Evolutionary conservation across 2,888 invertebrate species (phyloP).

Genomic region (Nebria brevicollis): DNA sequence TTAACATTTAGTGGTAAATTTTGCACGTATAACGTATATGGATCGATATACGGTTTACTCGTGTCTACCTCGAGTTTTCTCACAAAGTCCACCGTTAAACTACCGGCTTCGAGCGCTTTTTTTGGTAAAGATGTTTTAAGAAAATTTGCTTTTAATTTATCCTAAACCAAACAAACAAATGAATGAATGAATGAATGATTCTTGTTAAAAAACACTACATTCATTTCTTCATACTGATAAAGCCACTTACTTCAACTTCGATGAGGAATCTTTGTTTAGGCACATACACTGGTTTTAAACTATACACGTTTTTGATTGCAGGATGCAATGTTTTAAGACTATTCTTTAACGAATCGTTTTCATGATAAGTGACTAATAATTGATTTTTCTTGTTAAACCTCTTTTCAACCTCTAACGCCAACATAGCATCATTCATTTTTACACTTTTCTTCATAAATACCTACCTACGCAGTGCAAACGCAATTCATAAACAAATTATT

Average conservation of each 20-base stretch:
- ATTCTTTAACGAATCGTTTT: conserved; percentile 26
- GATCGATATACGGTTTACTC: conserved; percentile 28
- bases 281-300: conserved; percentile 32
- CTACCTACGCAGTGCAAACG: background rate
- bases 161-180: conserved; percentile 23
- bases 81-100: conserved; percentile 18
- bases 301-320: conserved; percentile 29
- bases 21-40: conserved; percentile 24
- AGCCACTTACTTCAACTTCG: conserved; percentile 24
- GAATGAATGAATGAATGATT: too few species aligned
- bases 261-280: conserved; percentile 29
- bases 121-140: conserved; percentile 16
- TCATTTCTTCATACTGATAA: background rate
- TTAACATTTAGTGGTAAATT: conserved; percentile 28
- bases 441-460: background rate
- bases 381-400: conserved; percentile 30
- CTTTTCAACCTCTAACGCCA: conserved; percentile 37
- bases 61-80: conserved; percentile 1
- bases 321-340: conserved; percentile 26
- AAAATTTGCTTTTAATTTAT: conserved; percentile 17
- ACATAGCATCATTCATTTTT: conserved; percentile 13
- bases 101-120: background rate
- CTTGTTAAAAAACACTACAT: background rate
- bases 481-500: too few species aligned
- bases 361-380: conserved; percentile 31